Percentiles rank a stretch among this genome's conserved stretches.
phyloP scores from a whole-genome alignment of 2,113 vertebrate genomes.

The Falcunculus frontatus region DNA sequence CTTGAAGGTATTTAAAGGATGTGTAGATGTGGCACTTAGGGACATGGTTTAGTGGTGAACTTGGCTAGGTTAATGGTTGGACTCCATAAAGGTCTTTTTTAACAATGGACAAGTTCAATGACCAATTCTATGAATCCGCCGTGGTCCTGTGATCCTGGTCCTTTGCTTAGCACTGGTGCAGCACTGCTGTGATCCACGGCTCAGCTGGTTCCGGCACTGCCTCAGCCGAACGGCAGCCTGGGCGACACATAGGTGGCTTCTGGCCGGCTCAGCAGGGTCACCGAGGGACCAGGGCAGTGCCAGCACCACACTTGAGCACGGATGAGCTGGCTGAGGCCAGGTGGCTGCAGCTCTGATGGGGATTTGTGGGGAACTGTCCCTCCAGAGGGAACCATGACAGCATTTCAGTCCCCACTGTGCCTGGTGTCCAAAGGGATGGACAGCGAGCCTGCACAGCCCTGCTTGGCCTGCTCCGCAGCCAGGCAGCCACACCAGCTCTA shows the following conservation, averaged over 20 bases:
- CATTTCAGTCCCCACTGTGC: accelerated
- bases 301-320: background rate
- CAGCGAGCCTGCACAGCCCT: accelerated
- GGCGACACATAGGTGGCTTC: background rate
- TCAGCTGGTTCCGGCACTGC: background rate
- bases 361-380: background rate
- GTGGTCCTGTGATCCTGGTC: background rate
- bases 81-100: background rate
- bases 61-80: background rate
- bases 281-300: background rate
- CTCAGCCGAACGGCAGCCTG: background rate
- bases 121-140: accelerated
- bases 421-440: accelerated
- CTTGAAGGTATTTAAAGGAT: background rate
- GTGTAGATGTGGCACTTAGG: background rate
- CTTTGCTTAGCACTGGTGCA: accelerated
- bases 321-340: too few relatives aligned
- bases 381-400: accelerated
- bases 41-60: too few relatives aligned
- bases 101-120: background rate
- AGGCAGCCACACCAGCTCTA: accelerated
- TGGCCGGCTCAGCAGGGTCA: background rate
- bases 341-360: background rate
- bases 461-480: accelerated
- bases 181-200: background rate